These are phyloP conservation scores for Meteorus sp. DNA, from an alignment of 1,140 invertebrate species.

Conservation along the genomic window DNA sequence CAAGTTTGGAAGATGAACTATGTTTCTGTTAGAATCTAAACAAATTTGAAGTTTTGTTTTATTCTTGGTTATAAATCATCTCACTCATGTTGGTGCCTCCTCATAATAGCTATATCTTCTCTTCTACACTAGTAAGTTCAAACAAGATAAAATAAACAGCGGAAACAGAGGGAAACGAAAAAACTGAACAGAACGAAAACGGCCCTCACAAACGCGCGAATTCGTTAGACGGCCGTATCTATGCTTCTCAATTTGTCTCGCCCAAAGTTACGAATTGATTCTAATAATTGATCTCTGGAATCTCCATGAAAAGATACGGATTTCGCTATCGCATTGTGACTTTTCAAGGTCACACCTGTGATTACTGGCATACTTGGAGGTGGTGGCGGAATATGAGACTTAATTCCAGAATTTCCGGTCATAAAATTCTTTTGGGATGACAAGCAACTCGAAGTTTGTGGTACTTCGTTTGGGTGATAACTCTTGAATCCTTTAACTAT, in stretches of 20 bases:
- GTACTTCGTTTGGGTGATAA: background rate
- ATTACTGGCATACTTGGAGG: slow-evolving; percentile 58
- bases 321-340: slow-evolving; percentile 38
- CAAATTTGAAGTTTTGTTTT: too few relatives aligned
- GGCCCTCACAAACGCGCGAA: background rate
- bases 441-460: background rate
- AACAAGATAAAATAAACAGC: too few relatives aligned
- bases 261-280: slow-evolving; percentile 74
- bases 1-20: background rate
- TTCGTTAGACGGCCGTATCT: slow-evolving; percentile 10
- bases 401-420: too few relatives aligned
- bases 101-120: too few relatives aligned
- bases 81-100: too few relatives aligned
- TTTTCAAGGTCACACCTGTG: slow-evolving; percentile 53
- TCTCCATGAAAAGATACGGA: slow-evolving; percentile 52
- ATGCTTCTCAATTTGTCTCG: slow-evolving; percentile 62
- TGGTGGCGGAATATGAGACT: slow-evolving; percentile 21
- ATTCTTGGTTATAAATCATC: too few relatives aligned
- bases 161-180: background rate
- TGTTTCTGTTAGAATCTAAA: background rate
- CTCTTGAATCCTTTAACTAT: slow-evolving; percentile 44
- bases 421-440: too few relatives aligned
- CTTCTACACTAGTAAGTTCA: too few relatives aligned
- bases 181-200: background rate
- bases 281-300: slow-evolving; percentile 67